Evolutionary conservation across 2,888 invertebrate species (phyloP), one percentile per base, ranked within the genome.

Genomic region (Lasioglossum lativentre): DNA sequence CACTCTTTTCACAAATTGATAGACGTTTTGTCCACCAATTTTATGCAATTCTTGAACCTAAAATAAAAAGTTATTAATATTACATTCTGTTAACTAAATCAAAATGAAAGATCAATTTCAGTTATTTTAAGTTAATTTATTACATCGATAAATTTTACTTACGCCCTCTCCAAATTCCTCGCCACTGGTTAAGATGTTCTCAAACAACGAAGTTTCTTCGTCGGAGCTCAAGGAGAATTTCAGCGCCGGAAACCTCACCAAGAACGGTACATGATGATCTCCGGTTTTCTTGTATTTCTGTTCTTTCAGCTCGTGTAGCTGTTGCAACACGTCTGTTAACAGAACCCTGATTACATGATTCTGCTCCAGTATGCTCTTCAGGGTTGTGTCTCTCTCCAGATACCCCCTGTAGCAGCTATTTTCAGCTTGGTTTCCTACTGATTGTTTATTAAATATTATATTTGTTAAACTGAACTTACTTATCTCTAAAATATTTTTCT

Each of bases 211-310:
- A 4, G n/a, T 4, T 2, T 56, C 56, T 2, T 19, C 10, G 23
- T 2, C 56, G 6, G 2, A 2, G n/a, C 2, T 56, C 3, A n/a
- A n/a, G 0, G 56, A n/a, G 2, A 56, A 56, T 10, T 56, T 6
- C 0, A 56, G 1, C n/a, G 8, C 23, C n/a, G n/a, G 10, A n/a
- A 56, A n/a, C 10, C n/a, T n/a, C 0, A 2, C n/a, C 2, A n/a
- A 4, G 8, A 42, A 42, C 0, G 42, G 4, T 4, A 14, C 14
- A 38, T 38, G 38, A 38, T 4, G 38, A 4, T 38, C 38, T 38
- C 38, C 38, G 4, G 3, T 2, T 38, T 38, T 38, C 38, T 4
- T 4, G 38, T 5, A 0, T 38, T 38, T 38, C 5, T 5, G 38
- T 38, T 38, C 38, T 38, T 5, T 4, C 38, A 38, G 5, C 5